Base-by-base conservation (phyloP, 2,888 invertebrate genomes). In the Celastrina argiolus region DNA sequence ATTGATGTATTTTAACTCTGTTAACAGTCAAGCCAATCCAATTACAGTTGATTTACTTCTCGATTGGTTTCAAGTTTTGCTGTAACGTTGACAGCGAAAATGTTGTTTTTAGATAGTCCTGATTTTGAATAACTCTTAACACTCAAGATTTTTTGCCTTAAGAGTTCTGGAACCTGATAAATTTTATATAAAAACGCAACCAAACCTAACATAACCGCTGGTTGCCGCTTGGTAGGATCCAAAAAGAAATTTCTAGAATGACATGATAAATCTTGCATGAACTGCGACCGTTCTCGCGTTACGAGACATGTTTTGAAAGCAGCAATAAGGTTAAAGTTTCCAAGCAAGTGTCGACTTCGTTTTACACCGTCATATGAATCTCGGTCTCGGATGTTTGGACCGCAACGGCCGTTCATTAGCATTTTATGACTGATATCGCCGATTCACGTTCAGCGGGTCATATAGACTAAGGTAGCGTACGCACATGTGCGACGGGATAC, bases 391-490 rank as follows among this genome's bases (percentile, higher is more conserved):
- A 90, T 91, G 89, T 91, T 91, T 91, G 88, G 88, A 85, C 88
- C 87, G 83, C 85, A 84, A 84, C 80, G 87, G 79, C 82, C 85
- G 84, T 89, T 89, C 90, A 91, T 91, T 91, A 90, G 87, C 88
- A 90, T 90, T 91, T 91, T 90, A 91, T 88, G 91, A 91, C 81
- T 87, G 86, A 91, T 91, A 91, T 88, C 87, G 84, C 82, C 88
- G 85, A 90, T 91, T 90, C 81, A 82, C 88, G 88, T 87, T 88
- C 80, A 85, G 79, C 85, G 84, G 87, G 83, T 84, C 89, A 84
- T 88, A 83, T 83, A 79, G 79, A 82, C 84, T 86, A 51, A 51
- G 51, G 51, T 16, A 2, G 12, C 36, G 36, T 36, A 36, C 36
- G 36, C 36, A 36, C 36, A n/a, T 8, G 1, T 22, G 51, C 45